A percentile compares a stretch with the other conserved stretches of the same genome.
phyloP scores from a whole-genome alignment of 2,797 vertebrate species.

The Phoxinus dragarum region DNA sequence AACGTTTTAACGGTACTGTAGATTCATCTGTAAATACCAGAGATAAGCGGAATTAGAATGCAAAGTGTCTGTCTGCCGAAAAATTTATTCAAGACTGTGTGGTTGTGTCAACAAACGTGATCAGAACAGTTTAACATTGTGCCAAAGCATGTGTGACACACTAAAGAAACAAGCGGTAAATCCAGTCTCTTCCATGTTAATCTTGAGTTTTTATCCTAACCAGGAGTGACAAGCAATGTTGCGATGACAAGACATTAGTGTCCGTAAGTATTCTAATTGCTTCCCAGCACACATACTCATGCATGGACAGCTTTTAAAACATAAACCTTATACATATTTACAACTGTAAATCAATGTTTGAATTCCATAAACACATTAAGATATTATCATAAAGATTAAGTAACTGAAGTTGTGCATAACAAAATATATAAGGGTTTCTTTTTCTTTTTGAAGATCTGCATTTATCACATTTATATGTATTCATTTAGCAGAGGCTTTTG shows the following conservation, averaged over 20 bases:
- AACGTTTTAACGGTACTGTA: background rate
- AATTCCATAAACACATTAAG: background rate
- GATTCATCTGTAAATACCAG: background rate
- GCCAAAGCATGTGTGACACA: background rate
- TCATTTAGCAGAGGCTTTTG: background rate
- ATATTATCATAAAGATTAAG: background rate
- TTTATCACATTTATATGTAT: background rate
- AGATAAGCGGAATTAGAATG: background rate
- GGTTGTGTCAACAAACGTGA: constrained; percentile 2
- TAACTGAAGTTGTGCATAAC: background rate
- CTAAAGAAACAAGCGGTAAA: background rate
- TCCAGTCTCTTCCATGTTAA: background rate
- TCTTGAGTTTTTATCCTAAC: constrained; percentile 2
- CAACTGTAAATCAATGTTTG: background rate
- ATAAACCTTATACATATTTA: background rate
- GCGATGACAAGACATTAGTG: background rate
- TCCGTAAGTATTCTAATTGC: background rate
- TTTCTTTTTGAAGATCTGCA: background rate
- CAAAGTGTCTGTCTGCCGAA: background rate
- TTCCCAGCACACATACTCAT: background rate
- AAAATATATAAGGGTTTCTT: background rate
- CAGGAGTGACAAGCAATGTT: background rate
- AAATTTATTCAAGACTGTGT: background rate
- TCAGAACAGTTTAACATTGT: constrained; percentile 15
- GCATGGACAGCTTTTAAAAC: background rate